phyloP scores from a whole-genome alignment of 2,888 invertebrate genomes.

The Mamestra brassicae region DNA sequence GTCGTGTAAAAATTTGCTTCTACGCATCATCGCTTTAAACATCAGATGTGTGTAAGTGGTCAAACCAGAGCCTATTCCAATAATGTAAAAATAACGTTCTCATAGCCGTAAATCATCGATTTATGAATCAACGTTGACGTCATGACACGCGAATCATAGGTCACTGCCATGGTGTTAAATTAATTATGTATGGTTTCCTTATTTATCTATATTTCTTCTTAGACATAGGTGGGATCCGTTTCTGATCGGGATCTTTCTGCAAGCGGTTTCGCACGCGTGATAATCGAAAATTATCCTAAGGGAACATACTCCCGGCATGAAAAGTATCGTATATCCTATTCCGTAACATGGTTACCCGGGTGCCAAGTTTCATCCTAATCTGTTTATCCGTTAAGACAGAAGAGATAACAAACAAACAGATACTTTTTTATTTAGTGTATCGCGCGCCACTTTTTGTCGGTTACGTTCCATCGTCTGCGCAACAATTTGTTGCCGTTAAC shows the following conservation, averaged over 20 bases:
- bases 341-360: no score
- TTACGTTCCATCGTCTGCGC: no score
- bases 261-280: no score
- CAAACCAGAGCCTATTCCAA: background rate
- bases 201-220: background rate
- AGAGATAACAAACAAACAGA: no score
- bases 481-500: no score
- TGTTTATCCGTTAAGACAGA: background rate
- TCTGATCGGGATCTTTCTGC: no score
- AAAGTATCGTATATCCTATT: no score
- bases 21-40: background rate
- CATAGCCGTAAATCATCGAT: background rate
- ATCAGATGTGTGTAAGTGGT: background rate
- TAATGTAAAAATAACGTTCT: background rate
- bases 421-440: no score
- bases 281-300: no score
- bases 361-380: background rate
- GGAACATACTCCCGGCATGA: no score
- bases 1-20: background rate
- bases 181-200: background rate
- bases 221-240: background rate
- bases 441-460: no score
- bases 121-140: background rate
- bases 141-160: background rate
- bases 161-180: background rate